A percentile compares a stretch with the other conserved stretches of the same genome.
Evolutionary conservation across 1,140 invertebrate genomes (phyloP).

Genomic region (Papilio machaon): DNA sequence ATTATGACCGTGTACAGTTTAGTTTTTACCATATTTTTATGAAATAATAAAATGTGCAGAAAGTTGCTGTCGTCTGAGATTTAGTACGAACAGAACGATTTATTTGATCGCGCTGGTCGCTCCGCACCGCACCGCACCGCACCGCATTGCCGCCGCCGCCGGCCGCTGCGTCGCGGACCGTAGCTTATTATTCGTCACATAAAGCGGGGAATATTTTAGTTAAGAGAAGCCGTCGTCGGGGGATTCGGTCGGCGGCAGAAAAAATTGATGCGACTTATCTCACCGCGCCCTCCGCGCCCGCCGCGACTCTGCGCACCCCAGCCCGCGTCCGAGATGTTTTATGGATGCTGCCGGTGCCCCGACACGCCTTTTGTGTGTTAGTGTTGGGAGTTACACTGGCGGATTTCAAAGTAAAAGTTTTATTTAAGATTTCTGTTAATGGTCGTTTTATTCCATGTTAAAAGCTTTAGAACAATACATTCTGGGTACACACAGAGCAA

Average conservation of each 20-base stretch:
- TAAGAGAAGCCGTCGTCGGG: constrained; percentile 60
- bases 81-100: constrained; percentile 11
- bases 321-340: constrained; percentile 57
- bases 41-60: constrained; percentile 4
- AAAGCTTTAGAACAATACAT: neutral
- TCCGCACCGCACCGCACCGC: neutral
- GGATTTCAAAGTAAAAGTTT: constrained; percentile 14
- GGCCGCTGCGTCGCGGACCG: constrained; percentile 21
- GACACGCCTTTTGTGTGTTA: constrained; percentile 40
- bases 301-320: neutral
- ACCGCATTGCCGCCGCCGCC: no score
- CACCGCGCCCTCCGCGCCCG: constrained; percentile 31
- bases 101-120: neutral
- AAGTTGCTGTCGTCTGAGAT: neutral
- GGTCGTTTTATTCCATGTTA: constrained; percentile 24
- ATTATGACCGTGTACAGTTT: neutral
- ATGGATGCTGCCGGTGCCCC: constrained; percentile 53
- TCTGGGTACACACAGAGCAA: no score
- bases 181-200: constrained; percentile 69
- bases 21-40: neutral
- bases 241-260: constrained; percentile 69
- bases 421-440: constrained; percentile 29
- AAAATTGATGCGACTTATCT: constrained; percentile 76
- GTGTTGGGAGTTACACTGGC: constrained; percentile 11
- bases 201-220: constrained; percentile 73